Conservation (phyloP, 2,888 invertebrate species). For the Fissipunctia ypsillon region DNA sequence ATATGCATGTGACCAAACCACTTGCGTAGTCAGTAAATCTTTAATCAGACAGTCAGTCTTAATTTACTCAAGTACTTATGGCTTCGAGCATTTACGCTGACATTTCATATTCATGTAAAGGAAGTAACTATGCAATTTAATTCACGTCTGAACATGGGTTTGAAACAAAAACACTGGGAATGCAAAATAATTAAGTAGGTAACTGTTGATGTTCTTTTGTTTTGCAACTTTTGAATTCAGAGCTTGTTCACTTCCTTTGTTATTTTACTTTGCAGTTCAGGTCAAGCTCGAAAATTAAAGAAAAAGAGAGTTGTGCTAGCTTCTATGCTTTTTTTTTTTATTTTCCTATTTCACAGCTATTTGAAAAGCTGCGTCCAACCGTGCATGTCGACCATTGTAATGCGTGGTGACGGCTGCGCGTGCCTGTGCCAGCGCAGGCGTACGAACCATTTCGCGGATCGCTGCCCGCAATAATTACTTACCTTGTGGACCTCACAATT, state of each 20-base stretch:
- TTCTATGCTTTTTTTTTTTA: constrained; percentile 57
- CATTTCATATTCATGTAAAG: constrained; percentile 42
- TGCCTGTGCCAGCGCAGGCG: constrained; percentile 69
- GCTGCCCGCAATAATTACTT: constrained; percentile 82
- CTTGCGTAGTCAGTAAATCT: constrained; percentile 48
- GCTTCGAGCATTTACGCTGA: constrained; percentile 19
- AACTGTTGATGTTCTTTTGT: constrained; percentile 35
- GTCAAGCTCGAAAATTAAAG: constrained; percentile 19
- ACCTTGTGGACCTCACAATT: constrained; percentile 74
- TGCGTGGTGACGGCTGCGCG: constrained; percentile 62
- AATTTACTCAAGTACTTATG: constrained; percentile 37
- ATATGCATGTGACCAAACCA: constrained; percentile 53
- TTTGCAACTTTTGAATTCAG: constrained; percentile 24
- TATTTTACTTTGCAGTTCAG: constrained; percentile 3
- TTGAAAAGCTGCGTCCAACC: constrained; percentile 67
- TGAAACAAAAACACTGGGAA: constrained; percentile 20
- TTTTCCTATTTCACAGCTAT: constrained; percentile 74
- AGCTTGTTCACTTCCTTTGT: constrained; percentile 9
- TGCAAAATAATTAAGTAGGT: not conserved
- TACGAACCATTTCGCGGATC: constrained; percentile 82
- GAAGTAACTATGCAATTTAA: constrained; percentile 19
- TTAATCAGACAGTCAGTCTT: constrained; percentile 41
- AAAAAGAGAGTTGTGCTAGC: constrained; percentile 40
- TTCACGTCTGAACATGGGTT: not conserved
- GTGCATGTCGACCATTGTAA: constrained; percentile 68